Evolutionary conservation across 2,113 vertebrate species (phyloP).

Genomic region (Burhinus oedicnemus): DNA sequence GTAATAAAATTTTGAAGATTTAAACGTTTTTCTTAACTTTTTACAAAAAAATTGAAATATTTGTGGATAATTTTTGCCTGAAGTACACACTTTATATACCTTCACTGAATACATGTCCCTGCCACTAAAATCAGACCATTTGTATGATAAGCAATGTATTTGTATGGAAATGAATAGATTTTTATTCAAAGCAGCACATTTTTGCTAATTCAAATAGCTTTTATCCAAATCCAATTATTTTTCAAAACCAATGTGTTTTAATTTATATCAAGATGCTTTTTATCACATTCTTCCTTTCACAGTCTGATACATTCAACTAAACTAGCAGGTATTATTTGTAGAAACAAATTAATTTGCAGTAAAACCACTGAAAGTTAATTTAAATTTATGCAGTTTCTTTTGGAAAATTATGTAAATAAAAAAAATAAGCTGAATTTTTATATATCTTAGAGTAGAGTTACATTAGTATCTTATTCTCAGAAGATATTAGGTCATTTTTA

Average conservation of each 20-base stretch:
- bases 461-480: background rate
- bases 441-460: background rate
- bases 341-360: conserved; percentile 4
- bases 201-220: conserved; percentile 45
- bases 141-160: background rate
- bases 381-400: background rate
- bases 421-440: background rate
- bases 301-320: conserved; percentile 21
- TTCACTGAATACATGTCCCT: background rate
- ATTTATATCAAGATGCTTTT: conserved; percentile 38
- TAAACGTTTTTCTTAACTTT: background rate
- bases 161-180: conserved; percentile 7
- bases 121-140: background rate
- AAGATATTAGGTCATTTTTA: background rate
- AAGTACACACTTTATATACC: background rate
- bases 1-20: background rate
- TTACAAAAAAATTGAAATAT: background rate
- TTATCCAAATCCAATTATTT: conserved; percentile 50
- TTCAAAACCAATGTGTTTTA: conserved; percentile 43
- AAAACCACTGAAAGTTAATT: conserved; percentile 30
- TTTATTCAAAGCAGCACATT: conserved; percentile 28
- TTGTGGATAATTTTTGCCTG: background rate
- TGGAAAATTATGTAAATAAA: background rate
- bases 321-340: background rate
- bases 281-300: background rate